Percentiles rank a stretch among this genome's conserved stretches.
phyloP scores from a whole-genome alignment of 2,113 vertebrate genomes.

The Chaetorhynchus papuensis region DNA sequence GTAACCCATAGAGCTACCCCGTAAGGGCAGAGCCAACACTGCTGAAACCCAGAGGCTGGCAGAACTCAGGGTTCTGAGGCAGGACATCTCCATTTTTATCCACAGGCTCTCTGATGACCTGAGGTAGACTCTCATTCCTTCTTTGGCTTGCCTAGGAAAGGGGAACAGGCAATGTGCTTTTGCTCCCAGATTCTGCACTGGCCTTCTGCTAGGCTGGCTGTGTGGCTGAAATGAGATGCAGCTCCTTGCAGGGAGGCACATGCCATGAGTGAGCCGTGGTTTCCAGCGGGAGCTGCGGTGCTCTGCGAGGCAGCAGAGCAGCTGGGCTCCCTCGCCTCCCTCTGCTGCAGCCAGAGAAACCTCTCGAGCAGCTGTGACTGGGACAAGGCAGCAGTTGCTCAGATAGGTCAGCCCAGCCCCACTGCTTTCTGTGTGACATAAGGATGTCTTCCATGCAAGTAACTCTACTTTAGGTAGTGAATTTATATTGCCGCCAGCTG shows the following conservation, averaged over 20 bases:
- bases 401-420: not conserved
- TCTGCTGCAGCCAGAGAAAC: accelerated
- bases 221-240: not conserved
- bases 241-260: not conserved
- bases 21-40: not conserved
- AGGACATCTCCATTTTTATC: not conserved
- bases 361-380: not conserved
- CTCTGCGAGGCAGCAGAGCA: not conserved
- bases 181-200: not conserved
- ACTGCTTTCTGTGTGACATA: not conserved
- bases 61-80: not conserved
- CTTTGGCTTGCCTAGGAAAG: not conserved
- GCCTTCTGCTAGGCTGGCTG: not conserved
- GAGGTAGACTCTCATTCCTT: not conserved
- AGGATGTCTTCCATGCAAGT: not conserved
- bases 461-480: not conserved
- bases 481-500: not conserved
- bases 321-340: not conserved
- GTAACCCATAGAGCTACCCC: not conserved
- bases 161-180: not conserved
- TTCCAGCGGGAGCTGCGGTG: accelerated
- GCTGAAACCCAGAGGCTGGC: not conserved
- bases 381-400: not conserved
- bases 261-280: accelerated
- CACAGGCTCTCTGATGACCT: not conserved